These are phyloP conservation scores for Indicator indicator DNA, from an alignment of 2,113 vertebrate genomes.

Conservation along the genomic window DNA sequence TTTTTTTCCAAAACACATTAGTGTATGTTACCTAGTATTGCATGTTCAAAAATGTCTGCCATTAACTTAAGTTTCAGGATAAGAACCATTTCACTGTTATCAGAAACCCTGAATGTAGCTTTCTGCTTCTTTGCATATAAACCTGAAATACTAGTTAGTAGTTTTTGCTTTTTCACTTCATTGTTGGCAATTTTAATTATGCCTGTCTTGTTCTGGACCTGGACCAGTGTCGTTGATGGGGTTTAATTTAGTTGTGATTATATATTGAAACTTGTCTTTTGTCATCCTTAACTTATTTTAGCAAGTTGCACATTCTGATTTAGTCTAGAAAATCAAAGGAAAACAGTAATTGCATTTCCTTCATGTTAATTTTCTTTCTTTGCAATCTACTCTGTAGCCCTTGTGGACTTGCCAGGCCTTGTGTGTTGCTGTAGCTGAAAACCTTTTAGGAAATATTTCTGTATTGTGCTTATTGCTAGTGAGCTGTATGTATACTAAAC, in stretches of 20 bases:
- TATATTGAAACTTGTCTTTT: not conserved
- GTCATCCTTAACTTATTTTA: conserved; percentile 4
- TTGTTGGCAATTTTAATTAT: not conserved
- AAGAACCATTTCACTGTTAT: not conserved
- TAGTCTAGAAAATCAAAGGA: not conserved
- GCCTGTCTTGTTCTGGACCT: not conserved
- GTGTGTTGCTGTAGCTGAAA: not conserved
- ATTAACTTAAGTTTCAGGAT: not conserved
- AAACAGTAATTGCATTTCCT: not conserved
- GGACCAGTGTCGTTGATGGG: not conserved
- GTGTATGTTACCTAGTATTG: not conserved
- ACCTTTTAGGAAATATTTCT: not conserved
- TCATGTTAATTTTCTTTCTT: not conserved
- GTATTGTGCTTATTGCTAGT: not conserved
- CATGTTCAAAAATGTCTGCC: not conserved
- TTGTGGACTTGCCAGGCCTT: not conserved
- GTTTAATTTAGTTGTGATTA: not conserved
- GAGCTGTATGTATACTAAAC: not conserved
- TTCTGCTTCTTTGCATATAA: not conserved
- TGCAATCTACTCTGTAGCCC: not conserved
- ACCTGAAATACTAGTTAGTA: not conserved
- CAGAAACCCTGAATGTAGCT: not conserved
- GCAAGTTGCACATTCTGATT: not conserved
- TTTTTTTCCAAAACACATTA: not conserved
- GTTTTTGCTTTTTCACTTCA: not conserved